Conservation (phyloP, 2,113 vertebrate species). For the Eonycteris spelaea region DNA sequence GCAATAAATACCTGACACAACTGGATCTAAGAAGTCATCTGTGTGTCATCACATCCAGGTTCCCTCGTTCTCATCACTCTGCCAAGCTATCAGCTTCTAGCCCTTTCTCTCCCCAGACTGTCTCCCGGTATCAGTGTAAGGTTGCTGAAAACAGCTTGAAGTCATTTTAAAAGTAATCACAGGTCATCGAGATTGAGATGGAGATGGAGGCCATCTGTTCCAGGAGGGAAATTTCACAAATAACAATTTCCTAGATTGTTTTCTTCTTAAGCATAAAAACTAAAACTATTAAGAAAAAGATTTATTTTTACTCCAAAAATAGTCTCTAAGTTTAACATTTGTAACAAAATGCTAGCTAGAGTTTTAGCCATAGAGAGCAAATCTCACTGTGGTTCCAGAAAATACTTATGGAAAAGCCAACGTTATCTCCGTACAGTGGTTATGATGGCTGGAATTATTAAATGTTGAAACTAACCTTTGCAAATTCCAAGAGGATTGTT, state of each 20-base stretch:
- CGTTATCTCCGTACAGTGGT: not conserved
- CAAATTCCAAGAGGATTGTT: not conserved
- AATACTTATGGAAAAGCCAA: not conserved
- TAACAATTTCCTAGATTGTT: not conserved
- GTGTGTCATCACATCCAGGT: not conserved
- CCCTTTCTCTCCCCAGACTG: not conserved
- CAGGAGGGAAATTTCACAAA: not conserved
- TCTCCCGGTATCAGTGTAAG: not conserved
- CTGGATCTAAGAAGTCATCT: not conserved
- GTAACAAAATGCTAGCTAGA: not conserved
- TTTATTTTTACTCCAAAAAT: not conserved
- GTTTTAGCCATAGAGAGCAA: not conserved
- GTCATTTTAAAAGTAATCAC: not conserved
- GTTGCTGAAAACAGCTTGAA: not conserved
- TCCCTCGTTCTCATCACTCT: not conserved
- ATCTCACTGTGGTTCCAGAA: not conserved
- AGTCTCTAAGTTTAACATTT: not conserved
- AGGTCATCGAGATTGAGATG: not conserved
- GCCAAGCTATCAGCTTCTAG: not conserved
- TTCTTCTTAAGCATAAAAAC: conserved; percentile 43
- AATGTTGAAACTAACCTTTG: not conserved
- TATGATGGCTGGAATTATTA: not conserved
- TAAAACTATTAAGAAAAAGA: not conserved
- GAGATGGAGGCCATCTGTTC: not conserved
- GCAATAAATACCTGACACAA: not conserved